These are phyloP conservation scores for Oxyruncus cristatus DNA, from an alignment of 2,113 vertebrate species.

Conservation along the genomic window DNA sequence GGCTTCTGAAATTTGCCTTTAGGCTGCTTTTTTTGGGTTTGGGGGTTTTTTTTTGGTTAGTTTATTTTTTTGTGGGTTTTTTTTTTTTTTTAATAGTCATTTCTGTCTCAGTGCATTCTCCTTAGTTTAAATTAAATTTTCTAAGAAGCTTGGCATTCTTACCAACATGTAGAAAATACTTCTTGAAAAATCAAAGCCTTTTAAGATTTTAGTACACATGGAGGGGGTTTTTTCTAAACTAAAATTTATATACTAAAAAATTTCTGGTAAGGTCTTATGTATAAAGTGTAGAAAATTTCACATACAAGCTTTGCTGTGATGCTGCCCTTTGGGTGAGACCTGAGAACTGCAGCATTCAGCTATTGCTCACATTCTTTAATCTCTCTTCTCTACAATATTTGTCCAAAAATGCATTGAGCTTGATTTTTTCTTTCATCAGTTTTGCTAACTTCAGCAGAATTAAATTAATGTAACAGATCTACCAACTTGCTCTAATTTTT, in stretches of 20 bases:
- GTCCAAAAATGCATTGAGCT: neutral
- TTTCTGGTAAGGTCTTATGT: neutral
- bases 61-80: neutral
- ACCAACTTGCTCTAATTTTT: neutral
- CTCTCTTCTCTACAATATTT: neutral
- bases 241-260: neutral
- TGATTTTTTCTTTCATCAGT: neutral
- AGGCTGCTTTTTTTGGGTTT: neutral
- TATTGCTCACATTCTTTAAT: neutral
- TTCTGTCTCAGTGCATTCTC: neutral
- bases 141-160: neutral
- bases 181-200: neutral
- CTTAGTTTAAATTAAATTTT: conserved; percentile 8
- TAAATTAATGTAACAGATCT: neutral
- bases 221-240: neutral
- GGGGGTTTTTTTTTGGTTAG: neutral
- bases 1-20: conserved; percentile 8
- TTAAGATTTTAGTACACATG: neutral
- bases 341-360: neutral
- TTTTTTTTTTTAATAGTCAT: neutral
- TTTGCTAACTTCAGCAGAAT: neutral
- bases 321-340: neutral
- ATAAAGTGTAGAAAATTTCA: neutral
- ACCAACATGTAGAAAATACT: neutral
- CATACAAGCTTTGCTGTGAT: neutral